Evolutionary conservation across 2,797 vertebrate genomes (phyloP).

Genomic region (Otolemur crassicaudatus): DNA sequence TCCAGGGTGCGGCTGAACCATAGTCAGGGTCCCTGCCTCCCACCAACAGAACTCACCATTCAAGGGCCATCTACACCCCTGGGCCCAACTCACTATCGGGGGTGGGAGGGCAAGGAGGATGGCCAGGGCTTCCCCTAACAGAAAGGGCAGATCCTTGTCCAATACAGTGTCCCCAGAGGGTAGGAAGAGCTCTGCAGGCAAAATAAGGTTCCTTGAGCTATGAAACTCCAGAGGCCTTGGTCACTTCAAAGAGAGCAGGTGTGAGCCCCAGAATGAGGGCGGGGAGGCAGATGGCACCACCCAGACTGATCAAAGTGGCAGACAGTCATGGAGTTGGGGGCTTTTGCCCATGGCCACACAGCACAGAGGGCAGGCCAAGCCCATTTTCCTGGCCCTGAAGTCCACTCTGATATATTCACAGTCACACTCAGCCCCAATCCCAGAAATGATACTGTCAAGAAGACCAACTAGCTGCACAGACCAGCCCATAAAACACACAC

Average conservation of each 20-base stretch:
- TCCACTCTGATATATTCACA: not conserved
- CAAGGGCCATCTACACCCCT: not conserved
- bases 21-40: not conserved
- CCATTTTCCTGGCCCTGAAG: not conserved
- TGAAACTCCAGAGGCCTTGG: not conserved
- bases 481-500: accelerated
- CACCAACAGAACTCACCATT: too few relatives aligned
- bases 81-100: not conserved
- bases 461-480: not conserved
- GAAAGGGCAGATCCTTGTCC: not conserved
- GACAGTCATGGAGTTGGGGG: not conserved
- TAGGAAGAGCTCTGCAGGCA: not conserved
- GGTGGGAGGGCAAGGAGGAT: not conserved
- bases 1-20: not conserved
- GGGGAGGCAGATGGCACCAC: accelerated
- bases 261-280: not conserved
- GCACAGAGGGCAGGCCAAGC: accelerated
- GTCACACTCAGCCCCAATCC: not conserved
- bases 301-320: accelerated
- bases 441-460: not conserved
- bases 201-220: too few relatives aligned
- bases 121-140: not conserved
- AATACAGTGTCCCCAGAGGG: too few relatives aligned
- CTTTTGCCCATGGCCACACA: not conserved
- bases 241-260: accelerated